Conservation (phyloP, 2,113 vertebrate species). For the Cryptoleucopteryx plumbea region DNA sequence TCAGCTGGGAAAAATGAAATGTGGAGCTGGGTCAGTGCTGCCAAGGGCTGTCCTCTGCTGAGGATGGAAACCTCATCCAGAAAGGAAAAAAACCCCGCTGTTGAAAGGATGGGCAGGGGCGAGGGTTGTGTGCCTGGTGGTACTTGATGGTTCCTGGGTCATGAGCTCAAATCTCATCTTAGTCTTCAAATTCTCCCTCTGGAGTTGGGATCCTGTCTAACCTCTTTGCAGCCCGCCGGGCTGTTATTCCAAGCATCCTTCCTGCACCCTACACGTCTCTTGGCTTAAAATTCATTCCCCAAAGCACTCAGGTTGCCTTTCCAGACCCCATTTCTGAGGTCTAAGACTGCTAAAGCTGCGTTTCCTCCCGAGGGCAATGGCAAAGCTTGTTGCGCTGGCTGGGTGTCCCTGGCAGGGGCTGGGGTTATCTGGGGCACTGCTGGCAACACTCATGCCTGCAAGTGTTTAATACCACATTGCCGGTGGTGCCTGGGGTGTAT, state of each 20-base stretch:
- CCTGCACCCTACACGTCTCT: fast-evolving
- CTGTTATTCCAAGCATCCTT: not conserved
- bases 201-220: not conserved
- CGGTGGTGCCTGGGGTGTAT: not conserved
- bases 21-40: not conserved
- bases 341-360: not conserved
- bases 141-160: not conserved
- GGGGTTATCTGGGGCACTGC: not conserved
- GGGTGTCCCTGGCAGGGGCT: not conserved
- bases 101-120: no score
- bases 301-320: not conserved
- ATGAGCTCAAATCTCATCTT: not conserved
- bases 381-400: not conserved
- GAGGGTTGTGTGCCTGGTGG: no score
- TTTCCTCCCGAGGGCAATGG: not conserved
- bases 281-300: not conserved
- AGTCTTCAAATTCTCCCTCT: not conserved
- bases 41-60: not conserved
- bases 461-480: fast-evolving
- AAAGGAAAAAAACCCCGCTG: no score
- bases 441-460: fast-evolving
- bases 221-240: not conserved
- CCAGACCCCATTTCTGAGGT: not conserved
- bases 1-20: not conserved
- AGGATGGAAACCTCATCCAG: not conserved